Percentiles rank a stretch among this genome's conserved stretches.
phyloP scores from a whole-genome alignment of 1,140 invertebrate genomes.

The Armadillidium nasatum region DNA sequence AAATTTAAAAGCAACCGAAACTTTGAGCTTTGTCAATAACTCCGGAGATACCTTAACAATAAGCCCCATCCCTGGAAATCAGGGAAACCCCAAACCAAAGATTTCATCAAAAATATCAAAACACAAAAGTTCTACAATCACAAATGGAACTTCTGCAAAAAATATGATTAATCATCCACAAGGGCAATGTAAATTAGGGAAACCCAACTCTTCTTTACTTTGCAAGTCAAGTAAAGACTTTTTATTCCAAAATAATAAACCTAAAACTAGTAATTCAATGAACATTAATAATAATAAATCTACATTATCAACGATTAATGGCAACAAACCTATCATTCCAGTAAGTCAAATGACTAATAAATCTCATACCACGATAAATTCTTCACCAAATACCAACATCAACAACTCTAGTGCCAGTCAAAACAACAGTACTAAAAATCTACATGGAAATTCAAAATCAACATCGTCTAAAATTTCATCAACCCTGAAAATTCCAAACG shows the following conservation, averaged over 20 bases:
- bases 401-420: slow-evolving; percentile 11
- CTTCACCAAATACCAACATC: background rate
- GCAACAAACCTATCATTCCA: background rate
- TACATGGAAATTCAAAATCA: slow-evolving; percentile 21
- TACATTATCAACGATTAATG: background rate
- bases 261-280: background rate
- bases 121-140: background rate
- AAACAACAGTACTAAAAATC: background rate
- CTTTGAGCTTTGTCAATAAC: slow-evolving; percentile 40
- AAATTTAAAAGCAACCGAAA: slow-evolving; percentile 35
- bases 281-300: background rate
- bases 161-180: background rate
- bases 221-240: background rate
- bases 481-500: slow-evolving; percentile 34
- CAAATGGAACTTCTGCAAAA: background rate
- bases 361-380: too few species aligned
- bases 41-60: slow-evolving; percentile 44
- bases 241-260: background rate
- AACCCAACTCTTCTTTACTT: background rate
- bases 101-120: slow-evolving; percentile 23
- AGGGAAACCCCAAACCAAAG: slow-evolving; percentile 17
- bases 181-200: background rate
- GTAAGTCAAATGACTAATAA: too few species aligned
- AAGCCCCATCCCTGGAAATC: slow-evolving; percentile 32
- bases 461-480: slow-evolving; percentile 23